Base-by-base conservation (phyloP, 1,140 invertebrate species). In the Drosophila ogumai region DNA sequence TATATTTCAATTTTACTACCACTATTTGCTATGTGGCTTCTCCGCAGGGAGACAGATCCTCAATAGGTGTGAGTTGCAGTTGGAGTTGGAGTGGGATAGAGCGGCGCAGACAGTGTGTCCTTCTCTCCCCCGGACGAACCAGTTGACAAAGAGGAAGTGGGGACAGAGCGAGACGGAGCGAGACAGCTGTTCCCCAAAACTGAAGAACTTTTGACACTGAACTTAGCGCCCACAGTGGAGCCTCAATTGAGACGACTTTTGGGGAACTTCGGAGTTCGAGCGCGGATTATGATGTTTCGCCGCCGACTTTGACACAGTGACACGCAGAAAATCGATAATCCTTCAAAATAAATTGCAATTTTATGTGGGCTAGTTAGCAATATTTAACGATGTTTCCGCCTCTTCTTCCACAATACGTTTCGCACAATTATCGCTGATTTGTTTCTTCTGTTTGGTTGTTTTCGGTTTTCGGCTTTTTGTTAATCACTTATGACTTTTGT, bases 241-340 rank as follows among this genome's bases (percentile, higher is more conserved):
- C 43, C 69, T 71, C 67, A 54, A 71, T 65, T 12, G 41, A 63
- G 31, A 72, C 64, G 43, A 60, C 64, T 47, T n/a, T 47, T 28
- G 46, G 46, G 50, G 46, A 69, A 60, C 44, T 52, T 22, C 22
- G 12, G 13, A 6, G 19, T 34, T 55, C 10, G 19, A 38, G 52
- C 19, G 32, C 59, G 66, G 66, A 79, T 65, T 74, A 64, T 55
- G 54, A 38, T 71, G 72, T 73, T 59, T 31, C 49, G 52, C 22
- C 57, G 63, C 68, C 75, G 84, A 85, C 84, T 78, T 67, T 88
- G 85, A 88, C 85, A 88, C 85, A 88, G 85, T 90, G 81, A 90
- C 81, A 85, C 68, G 77, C 85, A 84, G 68, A 85, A 84, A 88
- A 77, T 73, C 58, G 65, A 82, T 80, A 80, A 46, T 58, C 50